phyloP scores from a whole-genome alignment of 1,140 invertebrate genomes.

The Euura saliciscinereae region DNA sequence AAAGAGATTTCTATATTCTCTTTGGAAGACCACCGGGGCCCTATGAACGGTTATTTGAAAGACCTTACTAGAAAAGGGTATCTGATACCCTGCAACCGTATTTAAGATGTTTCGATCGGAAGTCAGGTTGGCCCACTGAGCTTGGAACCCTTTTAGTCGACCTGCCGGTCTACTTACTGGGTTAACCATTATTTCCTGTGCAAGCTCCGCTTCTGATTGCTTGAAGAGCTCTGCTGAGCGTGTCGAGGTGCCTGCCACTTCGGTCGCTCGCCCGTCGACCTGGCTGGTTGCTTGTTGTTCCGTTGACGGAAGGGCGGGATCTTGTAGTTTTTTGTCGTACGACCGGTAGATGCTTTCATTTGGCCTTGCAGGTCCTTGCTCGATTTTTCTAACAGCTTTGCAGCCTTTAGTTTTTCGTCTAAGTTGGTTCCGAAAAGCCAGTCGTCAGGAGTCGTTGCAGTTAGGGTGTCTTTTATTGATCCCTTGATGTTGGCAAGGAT shows the following conservation, averaged over 20 bases:
- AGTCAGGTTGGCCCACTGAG: constrained; percentile 3
- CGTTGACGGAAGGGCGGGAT: neutral
- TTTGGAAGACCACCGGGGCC: constrained; percentile 15
- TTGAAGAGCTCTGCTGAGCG: no score
- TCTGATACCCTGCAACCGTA: constrained; percentile 15
- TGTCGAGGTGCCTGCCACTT: no score
- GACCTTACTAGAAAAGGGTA: constrained; percentile 10
- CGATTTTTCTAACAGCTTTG: constrained; percentile 8
- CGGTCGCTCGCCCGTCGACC: no score
- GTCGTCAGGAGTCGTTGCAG: neutral
- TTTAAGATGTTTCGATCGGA: neutral
- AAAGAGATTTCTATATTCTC: constrained; percentile 14
- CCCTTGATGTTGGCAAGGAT: constrained; percentile 9
- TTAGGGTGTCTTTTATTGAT: constrained; percentile 10
- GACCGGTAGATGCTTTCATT: neutral
- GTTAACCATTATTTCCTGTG: no score
- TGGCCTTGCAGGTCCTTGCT: constrained; percentile 9
- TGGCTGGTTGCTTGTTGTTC: neutral
- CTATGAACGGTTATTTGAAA: neutral
- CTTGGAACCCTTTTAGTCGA: constrained; percentile 12
- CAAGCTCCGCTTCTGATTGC: no score
- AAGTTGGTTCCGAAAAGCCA: constrained; percentile 8
- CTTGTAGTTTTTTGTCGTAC: constrained; percentile 14
- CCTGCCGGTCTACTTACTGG: constrained; percentile 19
- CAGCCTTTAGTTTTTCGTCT: neutral